These are phyloP conservation scores for Cotesia typhae DNA, from an alignment of 1,140 invertebrate species.

Conservation along the genomic window DNA sequence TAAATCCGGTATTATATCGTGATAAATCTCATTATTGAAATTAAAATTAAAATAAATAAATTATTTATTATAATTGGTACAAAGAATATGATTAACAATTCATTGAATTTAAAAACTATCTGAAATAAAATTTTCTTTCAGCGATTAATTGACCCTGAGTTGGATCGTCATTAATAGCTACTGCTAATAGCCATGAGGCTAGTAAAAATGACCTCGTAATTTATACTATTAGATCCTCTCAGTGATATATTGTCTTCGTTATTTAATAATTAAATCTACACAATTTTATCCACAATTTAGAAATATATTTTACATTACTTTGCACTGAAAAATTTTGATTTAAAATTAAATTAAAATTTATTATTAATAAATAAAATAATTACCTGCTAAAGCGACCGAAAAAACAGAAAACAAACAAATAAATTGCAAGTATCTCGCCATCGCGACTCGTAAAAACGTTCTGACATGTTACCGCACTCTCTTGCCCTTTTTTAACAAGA, in stretches of 20 bases:
- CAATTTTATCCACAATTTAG: background rate
- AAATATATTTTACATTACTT: no score
- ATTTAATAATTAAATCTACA: background rate
- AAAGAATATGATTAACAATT: background rate
- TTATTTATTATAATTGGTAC: background rate
- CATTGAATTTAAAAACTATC: background rate
- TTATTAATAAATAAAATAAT: background rate
- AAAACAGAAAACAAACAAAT: slow-evolving; percentile 5
- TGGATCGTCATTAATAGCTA: slow-evolving; percentile 1
- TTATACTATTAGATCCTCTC: background rate
- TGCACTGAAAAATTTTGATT: no score
- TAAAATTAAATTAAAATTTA: no score
- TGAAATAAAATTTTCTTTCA: background rate
- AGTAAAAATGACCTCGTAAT: slow-evolving; percentile 12
- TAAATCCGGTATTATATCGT: slow-evolving; percentile 29
- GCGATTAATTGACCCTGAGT: slow-evolving; percentile 20
- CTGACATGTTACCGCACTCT: slow-evolving; percentile 47
- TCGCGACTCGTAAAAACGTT: slow-evolving; percentile 48
- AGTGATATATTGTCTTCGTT: background rate
- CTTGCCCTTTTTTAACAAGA: slow-evolving; percentile 63
- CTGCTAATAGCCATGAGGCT: background rate
- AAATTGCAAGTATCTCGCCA: slow-evolving; percentile 45
- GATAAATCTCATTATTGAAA: slow-evolving; percentile 14
- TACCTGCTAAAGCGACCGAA: background rate
- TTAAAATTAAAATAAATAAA: slow-evolving; percentile 22